phyloP scores from a whole-genome alignment of 2,113 vertebrate genomes.

The Laticauda laticaudata region DNA sequence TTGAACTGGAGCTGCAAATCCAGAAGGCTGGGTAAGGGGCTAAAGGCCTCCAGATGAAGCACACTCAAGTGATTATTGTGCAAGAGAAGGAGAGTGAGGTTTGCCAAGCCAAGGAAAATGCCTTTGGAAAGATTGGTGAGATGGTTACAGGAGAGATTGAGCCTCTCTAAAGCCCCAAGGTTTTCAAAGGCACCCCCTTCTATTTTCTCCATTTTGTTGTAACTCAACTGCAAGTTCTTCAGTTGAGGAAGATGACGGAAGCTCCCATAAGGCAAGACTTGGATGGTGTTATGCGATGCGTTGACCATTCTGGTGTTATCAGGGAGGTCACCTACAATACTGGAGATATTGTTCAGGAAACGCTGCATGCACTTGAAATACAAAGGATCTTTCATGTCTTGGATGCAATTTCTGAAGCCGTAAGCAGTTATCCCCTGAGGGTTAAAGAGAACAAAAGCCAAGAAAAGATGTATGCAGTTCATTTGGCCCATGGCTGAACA shows the following conservation, averaged over 20 bases:
- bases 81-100: conserved; percentile 60
- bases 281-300: conserved; percentile 54
- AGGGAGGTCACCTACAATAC: conserved; percentile 66
- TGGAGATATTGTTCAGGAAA: conserved; percentile 14
- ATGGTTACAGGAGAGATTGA: conserved; percentile 75
- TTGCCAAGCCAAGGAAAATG: conserved; percentile 36
- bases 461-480: background rate
- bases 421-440: conserved; percentile 57
- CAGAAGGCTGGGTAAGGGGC: conserved; percentile 27
- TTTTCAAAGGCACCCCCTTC: conserved; percentile 65
- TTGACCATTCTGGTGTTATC: conserved; percentile 38
- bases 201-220: conserved; percentile 60
- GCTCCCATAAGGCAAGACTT: background rate
- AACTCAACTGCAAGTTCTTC: conserved; percentile 52
- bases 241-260: conserved; percentile 49
- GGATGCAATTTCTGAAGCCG: conserved; percentile 78
- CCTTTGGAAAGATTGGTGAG: conserved; percentile 17
- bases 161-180: conserved; percentile 49
- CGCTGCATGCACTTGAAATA: conserved; percentile 67
- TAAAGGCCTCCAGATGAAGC: conserved; percentile 20
- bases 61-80: conserved; percentile 20
- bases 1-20: conserved; percentile 34
- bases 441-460: conserved; percentile 8
- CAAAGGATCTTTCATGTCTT: background rate
- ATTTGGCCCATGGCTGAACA: background rate